These are phyloP conservation scores for Triplophysa siluroides DNA, from an alignment of 2,113 vertebrate genomes.

Conservation along the genomic window DNA sequence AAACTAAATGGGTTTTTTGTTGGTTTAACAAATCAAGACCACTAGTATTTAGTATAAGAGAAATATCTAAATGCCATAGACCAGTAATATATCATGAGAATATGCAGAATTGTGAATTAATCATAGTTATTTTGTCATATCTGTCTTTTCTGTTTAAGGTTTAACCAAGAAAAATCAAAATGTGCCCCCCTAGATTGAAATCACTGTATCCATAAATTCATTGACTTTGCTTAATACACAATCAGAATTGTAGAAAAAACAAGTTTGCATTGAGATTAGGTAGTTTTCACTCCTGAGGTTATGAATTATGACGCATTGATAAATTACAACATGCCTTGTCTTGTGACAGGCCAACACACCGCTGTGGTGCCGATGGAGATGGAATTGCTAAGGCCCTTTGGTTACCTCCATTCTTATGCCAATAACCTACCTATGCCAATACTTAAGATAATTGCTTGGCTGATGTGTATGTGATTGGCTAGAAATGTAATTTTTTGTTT, in stretches of 20 bases:
- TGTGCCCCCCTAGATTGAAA: too few species aligned
- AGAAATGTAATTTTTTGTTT: background rate
- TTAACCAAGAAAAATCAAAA: too few species aligned
- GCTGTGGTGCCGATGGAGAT: conserved; percentile 41
- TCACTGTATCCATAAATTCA: too few species aligned
- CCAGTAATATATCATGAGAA: too few species aligned
- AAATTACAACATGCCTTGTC: conserved; percentile 49
- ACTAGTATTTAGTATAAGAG: too few species aligned
- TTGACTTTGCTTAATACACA: conserved; percentile 1
- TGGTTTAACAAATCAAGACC: too few species aligned
- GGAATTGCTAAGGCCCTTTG: conserved; percentile 47
- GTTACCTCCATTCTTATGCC: conserved; percentile 41
- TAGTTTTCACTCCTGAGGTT: conserved; percentile 23
- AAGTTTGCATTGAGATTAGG: conserved; percentile 36
- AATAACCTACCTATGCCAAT: conserved; percentile 38
- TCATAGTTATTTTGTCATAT: too few species aligned
- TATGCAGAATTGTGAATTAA: too few species aligned
- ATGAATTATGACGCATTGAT: conserved; percentile 12
- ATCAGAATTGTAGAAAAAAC: conserved; percentile 8
- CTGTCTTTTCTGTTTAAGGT: too few species aligned
- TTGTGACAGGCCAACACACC: conserved; percentile 37
- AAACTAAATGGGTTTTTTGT: too few species aligned
- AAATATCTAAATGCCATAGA: too few species aligned
- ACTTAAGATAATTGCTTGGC: conserved; percentile 37
- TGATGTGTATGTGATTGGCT: conserved; percentile 15